Evolutionary conservation across 1,140 invertebrate species (phyloP).

Genomic region (Druon quercuslanigerum): DNA sequence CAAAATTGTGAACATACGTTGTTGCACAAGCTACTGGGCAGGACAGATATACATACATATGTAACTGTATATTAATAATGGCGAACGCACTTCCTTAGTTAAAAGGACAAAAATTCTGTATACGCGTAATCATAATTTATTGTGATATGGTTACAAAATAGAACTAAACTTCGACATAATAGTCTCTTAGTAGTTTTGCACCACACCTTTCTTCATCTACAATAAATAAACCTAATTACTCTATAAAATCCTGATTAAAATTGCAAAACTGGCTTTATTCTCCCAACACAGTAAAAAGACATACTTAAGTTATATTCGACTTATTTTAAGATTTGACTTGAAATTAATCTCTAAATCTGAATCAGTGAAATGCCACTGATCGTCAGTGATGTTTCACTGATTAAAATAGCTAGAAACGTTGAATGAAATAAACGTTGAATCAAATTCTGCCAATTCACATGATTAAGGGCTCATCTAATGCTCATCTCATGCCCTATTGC

Average conservation of each 20-base stretch:
- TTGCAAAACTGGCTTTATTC: neutral
- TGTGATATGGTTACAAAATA: conserved; percentile 15
- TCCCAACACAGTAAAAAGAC: too few relatives aligned
- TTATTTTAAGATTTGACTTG: neutral
- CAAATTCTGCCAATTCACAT: too few relatives aligned
- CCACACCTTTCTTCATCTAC: conserved; percentile 17
- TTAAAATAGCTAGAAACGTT: too few relatives aligned
- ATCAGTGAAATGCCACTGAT: too few relatives aligned
- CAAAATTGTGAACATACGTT: neutral
- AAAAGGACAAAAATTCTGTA: neutral
- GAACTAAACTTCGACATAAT: neutral
- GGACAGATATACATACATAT: neutral
- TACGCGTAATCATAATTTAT: conserved; percentile 1
- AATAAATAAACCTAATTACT: neutral
- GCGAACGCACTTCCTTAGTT: neutral
- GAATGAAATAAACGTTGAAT: too few relatives aligned
- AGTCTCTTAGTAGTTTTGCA: conserved; percentile 17
- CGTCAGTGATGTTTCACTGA: too few relatives aligned
- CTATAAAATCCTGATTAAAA: conserved; percentile 11
- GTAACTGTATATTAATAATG: neutral
- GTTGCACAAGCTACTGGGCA: conserved; percentile 18
- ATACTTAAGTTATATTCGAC: neutral
- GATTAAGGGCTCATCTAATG: too few relatives aligned
- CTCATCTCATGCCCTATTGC: too few relatives aligned
- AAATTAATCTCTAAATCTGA: neutral